Percentiles rank a stretch among this genome's conserved stretches.
These are phyloP conservation scores for Scalopus aquaticus DNA, from an alignment of 2,113 vertebrate genomes.

Conservation along the genomic window DNA sequence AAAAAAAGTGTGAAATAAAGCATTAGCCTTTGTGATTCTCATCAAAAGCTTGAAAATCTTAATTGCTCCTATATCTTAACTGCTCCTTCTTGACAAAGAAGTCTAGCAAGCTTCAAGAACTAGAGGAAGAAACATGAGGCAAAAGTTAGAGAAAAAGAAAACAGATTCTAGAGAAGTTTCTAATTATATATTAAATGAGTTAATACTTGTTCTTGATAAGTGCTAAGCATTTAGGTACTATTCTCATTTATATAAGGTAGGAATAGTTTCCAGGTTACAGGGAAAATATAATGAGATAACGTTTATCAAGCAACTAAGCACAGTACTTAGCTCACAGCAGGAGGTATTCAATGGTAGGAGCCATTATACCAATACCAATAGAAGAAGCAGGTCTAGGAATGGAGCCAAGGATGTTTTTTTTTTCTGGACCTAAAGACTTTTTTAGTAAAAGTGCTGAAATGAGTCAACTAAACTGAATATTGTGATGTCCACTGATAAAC, in stretches of 20 bases:
- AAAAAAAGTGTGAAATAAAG: slow-evolving; percentile 7
- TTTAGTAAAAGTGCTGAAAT: neutral
- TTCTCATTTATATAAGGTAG: neutral
- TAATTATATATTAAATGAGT: neutral
- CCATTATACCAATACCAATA: neutral
- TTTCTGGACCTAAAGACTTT: neutral
- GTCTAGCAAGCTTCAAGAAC: neutral
- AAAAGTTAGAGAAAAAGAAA: slow-evolving; percentile 9
- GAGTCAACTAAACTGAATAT: neutral
- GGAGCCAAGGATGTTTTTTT: neutral
- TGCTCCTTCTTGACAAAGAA: slow-evolving; percentile 8
- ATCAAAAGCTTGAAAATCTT: slow-evolving; percentile 6
- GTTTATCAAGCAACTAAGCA: neutral
- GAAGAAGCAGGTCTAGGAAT: neutral
- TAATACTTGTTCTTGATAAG: neutral
- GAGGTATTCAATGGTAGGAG: neutral
- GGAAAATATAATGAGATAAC: neutral
- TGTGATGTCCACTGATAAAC: neutral
- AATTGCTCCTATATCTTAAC: neutral
- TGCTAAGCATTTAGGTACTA: neutral
- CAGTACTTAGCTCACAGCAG: neutral
- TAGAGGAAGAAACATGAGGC: neutral
- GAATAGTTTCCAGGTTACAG: neutral
- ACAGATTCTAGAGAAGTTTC: neutral
- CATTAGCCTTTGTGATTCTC: slow-evolving; percentile 24